Conservation (phyloP, 2,797 vertebrate species). For the Syndactyla subalaris region DNA sequence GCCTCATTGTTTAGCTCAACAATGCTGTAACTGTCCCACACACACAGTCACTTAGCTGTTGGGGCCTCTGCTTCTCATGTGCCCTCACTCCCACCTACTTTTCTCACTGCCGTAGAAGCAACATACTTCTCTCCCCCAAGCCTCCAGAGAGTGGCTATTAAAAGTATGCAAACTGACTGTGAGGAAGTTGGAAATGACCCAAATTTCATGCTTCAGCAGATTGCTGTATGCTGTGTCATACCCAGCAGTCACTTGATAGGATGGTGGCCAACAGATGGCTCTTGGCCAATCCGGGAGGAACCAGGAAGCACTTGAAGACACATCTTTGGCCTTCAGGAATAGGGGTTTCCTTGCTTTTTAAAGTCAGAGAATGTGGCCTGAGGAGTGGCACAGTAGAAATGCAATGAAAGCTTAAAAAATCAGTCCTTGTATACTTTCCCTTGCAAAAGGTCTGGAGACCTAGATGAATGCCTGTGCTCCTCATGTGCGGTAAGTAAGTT, state of each 20-base stretch:
- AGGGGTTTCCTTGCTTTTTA: neutral
- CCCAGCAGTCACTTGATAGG: neutral
- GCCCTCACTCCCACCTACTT: neutral
- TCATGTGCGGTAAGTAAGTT: neutral
- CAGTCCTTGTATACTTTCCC: neutral
- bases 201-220: neutral
- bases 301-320: neutral
- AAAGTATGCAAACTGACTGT: neutral
- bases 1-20: neutral
- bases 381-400: neutral
- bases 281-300: neutral
- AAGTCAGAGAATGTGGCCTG: neutral
- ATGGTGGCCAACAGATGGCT: neutral
- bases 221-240: neutral
- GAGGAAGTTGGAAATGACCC: neutral
- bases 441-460: neutral
- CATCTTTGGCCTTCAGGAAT: neutral
- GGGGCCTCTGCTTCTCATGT: neutral
- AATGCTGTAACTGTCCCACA: neutral
- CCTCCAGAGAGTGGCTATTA: accelerated
- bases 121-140: neutral
- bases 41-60: neutral
- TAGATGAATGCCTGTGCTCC: neutral
- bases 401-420: neutral
- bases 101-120: neutral